Evolutionary conservation across 2,797 vertebrate genomes (phyloP), one percentile per base, ranked within the genome.

Genomic region (Macropus fuliginosus): DNA sequence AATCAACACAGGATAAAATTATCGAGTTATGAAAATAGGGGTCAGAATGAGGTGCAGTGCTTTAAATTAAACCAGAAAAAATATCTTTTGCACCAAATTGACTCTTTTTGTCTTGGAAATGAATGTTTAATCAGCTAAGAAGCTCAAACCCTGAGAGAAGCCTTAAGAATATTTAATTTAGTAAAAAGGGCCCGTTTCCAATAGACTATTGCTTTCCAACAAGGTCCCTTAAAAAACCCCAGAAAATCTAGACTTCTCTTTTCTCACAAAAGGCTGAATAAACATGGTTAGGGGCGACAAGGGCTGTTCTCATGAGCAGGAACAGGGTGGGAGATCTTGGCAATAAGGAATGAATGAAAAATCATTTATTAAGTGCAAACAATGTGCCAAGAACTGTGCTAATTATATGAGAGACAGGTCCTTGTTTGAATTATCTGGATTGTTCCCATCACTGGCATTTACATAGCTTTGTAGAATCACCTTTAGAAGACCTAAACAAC

Each of bases 1-100:
- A 98, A 98, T 99, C 98, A 98, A 98, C 98, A 98, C 31, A 94
- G 98, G 98, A 98, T 98, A 98, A 98, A 99, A 99, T 98, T 98
- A 99, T 98, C 95, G 29, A 98, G 98, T 98, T 99, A 99, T 98
- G 98, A 99, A 99, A 99, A 99, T 98, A 98, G 98, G 98, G 98
- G 99, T 99, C 98, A 99, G 98, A 98, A 92, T 96, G 97, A 98
- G 98, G 97, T 98, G 96, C 97, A 95, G 96, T n/a, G 93, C 98
- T 98, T 99, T 98, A 99, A 98, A 98, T 99, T 99, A 99, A 99
- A 98, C 96, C 54, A 54, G 97, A 96, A 97, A 89, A 98, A 98
- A 98, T 97, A 98, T 98, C 98, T 98, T 98, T 99, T 98, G 98
- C 95, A 96, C 93, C 97, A 98, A 99, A 98, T 98, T 97, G 98